These are phyloP conservation scores for Galerucella calmariensis DNA, from an alignment of 2,888 invertebrate species.

Conservation along the genomic window DNA sequence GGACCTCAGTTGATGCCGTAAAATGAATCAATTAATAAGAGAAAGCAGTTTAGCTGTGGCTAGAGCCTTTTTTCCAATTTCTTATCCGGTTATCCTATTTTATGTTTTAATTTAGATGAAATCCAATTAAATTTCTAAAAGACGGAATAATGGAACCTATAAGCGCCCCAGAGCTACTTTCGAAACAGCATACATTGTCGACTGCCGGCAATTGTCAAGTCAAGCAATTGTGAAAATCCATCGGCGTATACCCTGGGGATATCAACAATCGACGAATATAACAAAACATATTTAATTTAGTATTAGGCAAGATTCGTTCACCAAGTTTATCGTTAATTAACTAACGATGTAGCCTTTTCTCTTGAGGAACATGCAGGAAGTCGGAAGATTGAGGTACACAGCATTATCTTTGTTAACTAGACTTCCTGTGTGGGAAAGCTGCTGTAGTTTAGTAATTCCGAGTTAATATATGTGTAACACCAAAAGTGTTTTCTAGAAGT, in stretches of 20 bases:
- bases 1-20: conserved; percentile 36
- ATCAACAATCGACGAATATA: conserved; percentile 10
- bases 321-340: conserved; percentile 35
- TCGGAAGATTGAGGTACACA: conserved; percentile 26
- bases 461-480: conserved; percentile 1
- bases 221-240: not conserved
- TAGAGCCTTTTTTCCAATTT: not conserved
- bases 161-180: not conserved
- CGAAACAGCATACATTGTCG: not conserved
- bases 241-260: conserved; percentile 7
- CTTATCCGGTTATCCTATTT: not conserved
- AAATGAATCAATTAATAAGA: conserved; percentile 44
- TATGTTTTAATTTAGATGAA: not conserved
- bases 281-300: conserved; percentile 29
- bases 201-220: not conserved
- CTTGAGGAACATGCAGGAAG: conserved; percentile 30
- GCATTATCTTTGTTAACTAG: conserved; percentile 25
- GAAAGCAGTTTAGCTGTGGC: not conserved
- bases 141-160: not conserved
- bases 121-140: not conserved
- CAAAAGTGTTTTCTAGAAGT: not conserved
- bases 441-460: conserved; percentile 18
- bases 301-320: conserved; percentile 24
- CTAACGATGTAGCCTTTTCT: conserved; percentile 22
- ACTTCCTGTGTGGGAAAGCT: conserved; percentile 25